These are phyloP conservation scores for Pentamera pediparva DNA, from an alignment of 53 echinoderm and acorn worm genomes.

Conservation along the genomic window DNA sequence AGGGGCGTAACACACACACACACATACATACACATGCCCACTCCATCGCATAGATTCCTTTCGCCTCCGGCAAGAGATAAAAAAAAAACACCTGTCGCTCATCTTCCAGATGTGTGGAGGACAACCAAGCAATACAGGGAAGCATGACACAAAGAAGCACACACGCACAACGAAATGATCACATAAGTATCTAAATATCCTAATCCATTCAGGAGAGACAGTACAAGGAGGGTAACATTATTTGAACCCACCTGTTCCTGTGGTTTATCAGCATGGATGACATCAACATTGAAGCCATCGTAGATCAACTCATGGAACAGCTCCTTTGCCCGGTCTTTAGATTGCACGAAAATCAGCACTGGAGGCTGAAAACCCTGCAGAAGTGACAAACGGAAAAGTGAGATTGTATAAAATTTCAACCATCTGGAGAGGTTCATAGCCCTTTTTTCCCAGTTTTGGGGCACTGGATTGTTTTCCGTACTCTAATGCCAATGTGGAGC, in stretches of 20 bases:
- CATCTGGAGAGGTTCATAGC: not conserved
- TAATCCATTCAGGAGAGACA: not conserved
- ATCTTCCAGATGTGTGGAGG: too few relatives aligned
- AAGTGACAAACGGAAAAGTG: not conserved
- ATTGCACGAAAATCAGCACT: conserved; percentile 96
- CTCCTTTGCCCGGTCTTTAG: conserved; percentile 92
- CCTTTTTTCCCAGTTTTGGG: not conserved
- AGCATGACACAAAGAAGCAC: too few relatives aligned
- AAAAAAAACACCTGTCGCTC: too few relatives aligned
- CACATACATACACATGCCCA: too few relatives aligned
- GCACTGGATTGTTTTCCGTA: too few relatives aligned
- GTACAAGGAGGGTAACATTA: not conserved
- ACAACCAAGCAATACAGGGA: too few relatives aligned
- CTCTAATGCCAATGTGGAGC: too few relatives aligned
- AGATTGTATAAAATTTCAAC: not conserved
- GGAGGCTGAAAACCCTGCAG: conserved; percentile 87
- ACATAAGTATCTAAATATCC: not conserved
- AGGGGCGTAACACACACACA: too few relatives aligned
- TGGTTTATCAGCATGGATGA: conserved; percentile 94
- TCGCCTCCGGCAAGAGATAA: too few relatives aligned
- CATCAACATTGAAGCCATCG: conserved; percentile 94
- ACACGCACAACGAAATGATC: too few relatives aligned
- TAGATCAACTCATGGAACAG: conserved; percentile 95
- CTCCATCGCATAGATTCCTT: too few relatives aligned
- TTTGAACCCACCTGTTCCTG: conserved; percentile 71